Evolutionary conservation across 2,113 vertebrate genomes (phyloP).

Genomic region (Mionectes macconnelli): DNA sequence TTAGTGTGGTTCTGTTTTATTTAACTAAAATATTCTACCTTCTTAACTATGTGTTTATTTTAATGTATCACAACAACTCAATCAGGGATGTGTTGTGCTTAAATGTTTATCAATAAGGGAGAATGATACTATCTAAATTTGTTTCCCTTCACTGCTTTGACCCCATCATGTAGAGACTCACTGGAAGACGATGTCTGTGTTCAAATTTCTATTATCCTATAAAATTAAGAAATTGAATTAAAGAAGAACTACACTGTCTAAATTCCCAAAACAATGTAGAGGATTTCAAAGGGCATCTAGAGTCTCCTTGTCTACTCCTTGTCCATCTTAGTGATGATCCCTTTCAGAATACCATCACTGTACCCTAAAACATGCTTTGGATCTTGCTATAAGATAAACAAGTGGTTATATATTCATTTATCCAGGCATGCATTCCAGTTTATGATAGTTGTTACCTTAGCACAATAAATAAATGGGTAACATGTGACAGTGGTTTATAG

Average conservation of each 20-base stretch:
- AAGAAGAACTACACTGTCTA: neutral
- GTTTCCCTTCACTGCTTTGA: neutral
- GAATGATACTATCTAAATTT: neutral
- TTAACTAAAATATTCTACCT: neutral
- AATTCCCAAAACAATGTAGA: neutral
- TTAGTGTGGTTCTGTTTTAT: neutral
- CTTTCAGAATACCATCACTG: neutral
- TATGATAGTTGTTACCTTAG: neutral
- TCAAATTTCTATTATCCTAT: neutral
- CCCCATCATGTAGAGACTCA: neutral
- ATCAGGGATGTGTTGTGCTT: neutral
- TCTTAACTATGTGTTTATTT: neutral
- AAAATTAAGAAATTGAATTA: neutral
- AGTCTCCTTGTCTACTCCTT: neutral
- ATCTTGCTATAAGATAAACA: neutral
- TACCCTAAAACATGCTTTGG: neutral
- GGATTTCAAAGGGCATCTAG: neutral
- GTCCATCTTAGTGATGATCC: neutral
- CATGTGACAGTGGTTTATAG: neutral
- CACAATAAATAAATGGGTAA: neutral
- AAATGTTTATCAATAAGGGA: neutral
- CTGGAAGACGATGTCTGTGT: neutral
- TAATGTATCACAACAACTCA: neutral
- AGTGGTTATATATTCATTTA: neutral
- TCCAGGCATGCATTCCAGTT: neutral